Evolutionary conservation across 2,113 vertebrate genomes (phyloP), one percentile per base, ranked within the genome.

Genomic region (Pterocles gutturalis): DNA sequence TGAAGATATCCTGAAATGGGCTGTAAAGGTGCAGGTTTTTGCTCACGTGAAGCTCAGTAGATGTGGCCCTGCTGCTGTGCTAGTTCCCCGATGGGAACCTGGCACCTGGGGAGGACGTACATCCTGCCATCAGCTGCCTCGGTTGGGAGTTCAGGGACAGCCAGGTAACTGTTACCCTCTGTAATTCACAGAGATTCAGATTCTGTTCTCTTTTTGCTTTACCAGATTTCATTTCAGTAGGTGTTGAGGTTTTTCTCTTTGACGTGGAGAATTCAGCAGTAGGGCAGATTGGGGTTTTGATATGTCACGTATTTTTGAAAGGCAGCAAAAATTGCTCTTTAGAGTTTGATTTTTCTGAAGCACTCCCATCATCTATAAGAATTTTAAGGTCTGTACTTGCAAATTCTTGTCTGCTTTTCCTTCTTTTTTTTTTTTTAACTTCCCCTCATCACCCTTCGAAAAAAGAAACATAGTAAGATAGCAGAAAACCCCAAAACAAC

Each of bases 11-110:
- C 29, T 48, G 10, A 60, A 71, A 13, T 57, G 61, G 43, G 13
- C 38, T 0, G 0, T 55, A 55, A 71, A 67, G 25, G 19, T 64
- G 22, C 4, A 0, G 34, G 2, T n/a, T 25, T 55, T 65, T 54
- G 61, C 70, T 76, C 49, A 26, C 7, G 11, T 53, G 0, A 60
- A 89, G 38, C 17, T 53, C 25, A 61, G 24, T 43, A 31, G 73
- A 21, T 25, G 49, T 34, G 78, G 38, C 22, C 24, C 33, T 67
- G 61, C 28, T 78, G 1, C 69, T 67, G 22, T 67, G 55, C 28
- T 29, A 1, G 6, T 19, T 73, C 11, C 26, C 8, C 13, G 2
- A 1, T 17, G 41, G 73, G 43, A 31, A 17, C 43, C 48, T 87
- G 61, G 45, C 19, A 4, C 6, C 2, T 0, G 1, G 26, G 24